Evolutionary conservation across 2,888 invertebrate genomes (phyloP).

Genomic region (Ariolimax columbianus): DNA sequence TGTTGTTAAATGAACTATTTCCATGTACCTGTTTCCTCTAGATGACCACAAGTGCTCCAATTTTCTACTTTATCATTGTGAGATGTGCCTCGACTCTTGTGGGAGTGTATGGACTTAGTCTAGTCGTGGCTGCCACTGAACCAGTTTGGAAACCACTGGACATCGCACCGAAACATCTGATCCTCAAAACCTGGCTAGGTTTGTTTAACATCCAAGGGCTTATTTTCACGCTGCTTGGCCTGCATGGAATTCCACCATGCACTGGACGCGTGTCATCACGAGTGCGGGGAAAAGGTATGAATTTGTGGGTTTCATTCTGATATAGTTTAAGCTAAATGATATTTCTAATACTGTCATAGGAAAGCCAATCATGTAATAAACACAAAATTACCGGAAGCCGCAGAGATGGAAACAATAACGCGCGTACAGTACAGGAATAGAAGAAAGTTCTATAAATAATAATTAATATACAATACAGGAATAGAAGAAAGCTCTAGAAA

Average conservation of each 20-base stretch:
- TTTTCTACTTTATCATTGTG: not conserved
- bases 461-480: too few species aligned
- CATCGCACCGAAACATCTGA: not conserved
- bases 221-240: not conserved
- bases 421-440: too few species aligned
- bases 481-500: too few species aligned
- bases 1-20: not conserved
- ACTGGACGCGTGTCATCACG: conserved; percentile 8
- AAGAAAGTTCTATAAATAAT: too few species aligned
- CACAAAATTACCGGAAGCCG: too few species aligned
- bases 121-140: not conserved
- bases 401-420: too few species aligned
- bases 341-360: too few species aligned
- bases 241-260: conserved; percentile 8
- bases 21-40: not conserved
- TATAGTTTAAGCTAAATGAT: too few species aligned
- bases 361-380: too few species aligned
- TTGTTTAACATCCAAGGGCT: conserved; percentile 1
- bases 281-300: conserved; percentile 5
- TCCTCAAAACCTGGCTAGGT: not conserved
- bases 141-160: conserved; percentile 15
- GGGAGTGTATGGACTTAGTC: not conserved
- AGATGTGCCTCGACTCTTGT: not conserved
- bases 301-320: not conserved
- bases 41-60: not conserved